Base-by-base conservation (phyloP, 2,888 invertebrate species). In the Candidula unifasciata region DNA sequence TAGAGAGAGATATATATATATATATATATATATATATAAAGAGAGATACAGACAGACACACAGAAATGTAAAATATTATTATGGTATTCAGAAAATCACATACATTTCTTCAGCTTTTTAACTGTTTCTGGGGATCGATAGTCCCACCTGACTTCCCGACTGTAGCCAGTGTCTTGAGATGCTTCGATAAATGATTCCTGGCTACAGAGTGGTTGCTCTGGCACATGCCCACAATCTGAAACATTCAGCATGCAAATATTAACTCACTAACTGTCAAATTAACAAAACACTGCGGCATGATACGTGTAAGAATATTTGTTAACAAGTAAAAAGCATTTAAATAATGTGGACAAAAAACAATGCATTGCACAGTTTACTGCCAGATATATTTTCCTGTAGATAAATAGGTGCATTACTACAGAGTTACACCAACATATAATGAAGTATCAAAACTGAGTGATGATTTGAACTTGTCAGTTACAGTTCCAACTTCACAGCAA, bases 71-170 rank as follows among this genome's bases (percentile, higher is more conserved):
- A 16, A 60, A 5, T 21, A 21, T 6, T 44, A 44, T 44, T 44
- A 44, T 10, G 44, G 13, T 10, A 44, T 44, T 44, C 13, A 10
- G 44, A 44, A 44, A 0, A 44, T 44, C 21, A 27, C 84, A 80
- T 66, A 84, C 84, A 30, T 74, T 80, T 84, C 27, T 80, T 80
- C 33, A 84, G 33, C 52, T 80, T 60, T 57, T 68, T 80, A 27
- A 76, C 44, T 13, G 76, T 84, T 66, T 80, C 74, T 54, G 84
- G 84, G 30, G 84, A 84, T 13, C 37, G 37, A 68, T 24, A 80
- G 27, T 74, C 80, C 84, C 84, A 84, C 21, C 80, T 27, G 13
- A 84, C 84, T 21, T 80, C 80, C 33, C 80, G 80, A 3, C 64
- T 24, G 24, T 21, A 8, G 54, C 54, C 80, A 16, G 64, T 33